Conservation (phyloP, 2,113 vertebrate genomes). For the Microcebus ravelobensis region DNA sequence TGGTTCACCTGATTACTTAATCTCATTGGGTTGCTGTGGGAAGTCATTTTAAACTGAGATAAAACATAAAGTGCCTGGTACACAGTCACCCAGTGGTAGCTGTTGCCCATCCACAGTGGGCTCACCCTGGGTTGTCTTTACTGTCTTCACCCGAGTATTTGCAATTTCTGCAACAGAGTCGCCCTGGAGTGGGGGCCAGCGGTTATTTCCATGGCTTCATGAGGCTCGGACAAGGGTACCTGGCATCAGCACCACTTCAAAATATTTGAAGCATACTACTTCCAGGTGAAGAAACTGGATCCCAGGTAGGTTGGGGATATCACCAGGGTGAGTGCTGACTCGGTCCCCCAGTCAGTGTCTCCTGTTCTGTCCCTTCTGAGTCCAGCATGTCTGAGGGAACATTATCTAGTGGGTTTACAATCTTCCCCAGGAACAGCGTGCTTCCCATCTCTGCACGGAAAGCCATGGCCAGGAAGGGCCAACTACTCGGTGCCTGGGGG, state of each 20-base stretch:
- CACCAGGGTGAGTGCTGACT: no score
- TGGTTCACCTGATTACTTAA: not conserved
- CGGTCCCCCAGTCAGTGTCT: no score
- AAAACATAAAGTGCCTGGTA: not conserved
- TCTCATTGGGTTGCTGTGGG: not conserved
- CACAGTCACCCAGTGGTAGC: rapidly evolving
- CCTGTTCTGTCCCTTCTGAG: no score
- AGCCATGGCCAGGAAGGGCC: conserved; percentile 89
- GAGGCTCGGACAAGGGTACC: no score
- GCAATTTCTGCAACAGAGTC: not conserved
- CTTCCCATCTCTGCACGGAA: conserved; percentile 28
- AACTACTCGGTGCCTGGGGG: conserved; percentile 54
- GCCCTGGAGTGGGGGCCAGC: not conserved
- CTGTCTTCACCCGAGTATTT: rapidly evolving
- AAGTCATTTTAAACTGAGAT: not conserved
- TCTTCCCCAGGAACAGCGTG: not conserved
- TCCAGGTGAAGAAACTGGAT: not conserved
- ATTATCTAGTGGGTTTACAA: not conserved
- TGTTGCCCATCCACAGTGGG: no score
- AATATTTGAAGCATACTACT: no score
- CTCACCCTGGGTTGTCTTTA: no score
- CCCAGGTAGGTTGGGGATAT: not conserved
- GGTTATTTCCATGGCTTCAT: rapidly evolving
- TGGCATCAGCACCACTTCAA: not conserved
- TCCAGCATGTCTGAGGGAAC: rapidly evolving